Evolutionary conservation across 2,113 vertebrate species (phyloP).

Genomic region (Misgurnus anguillicaudatus): DNA sequence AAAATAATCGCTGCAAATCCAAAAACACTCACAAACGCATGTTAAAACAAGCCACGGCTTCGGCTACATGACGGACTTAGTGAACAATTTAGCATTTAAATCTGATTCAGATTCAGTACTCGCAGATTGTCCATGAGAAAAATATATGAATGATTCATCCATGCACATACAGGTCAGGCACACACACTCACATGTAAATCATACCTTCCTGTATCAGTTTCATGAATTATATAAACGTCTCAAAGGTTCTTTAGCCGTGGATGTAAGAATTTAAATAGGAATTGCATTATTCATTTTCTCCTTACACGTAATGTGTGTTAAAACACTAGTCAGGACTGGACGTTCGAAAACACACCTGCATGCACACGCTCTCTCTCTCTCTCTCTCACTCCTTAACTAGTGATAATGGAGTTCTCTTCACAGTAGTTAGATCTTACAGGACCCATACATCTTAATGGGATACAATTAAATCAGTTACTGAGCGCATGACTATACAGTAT

Average conservation of each 20-base stretch:
- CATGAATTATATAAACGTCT: slow-evolving; percentile 73
- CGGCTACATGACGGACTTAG: neutral
- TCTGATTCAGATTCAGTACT: neutral
- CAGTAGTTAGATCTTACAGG: neutral
- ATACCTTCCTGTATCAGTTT: slow-evolving; percentile 65
- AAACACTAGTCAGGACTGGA: slow-evolving; percentile 56
- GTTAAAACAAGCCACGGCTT: slow-evolving; percentile 35
- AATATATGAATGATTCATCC: slow-evolving; percentile 19
- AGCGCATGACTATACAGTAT: neutral
- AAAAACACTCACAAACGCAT: slow-evolving; percentile 30
- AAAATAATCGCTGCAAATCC: slow-evolving; percentile 63
- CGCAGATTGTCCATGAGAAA: slow-evolving; percentile 13
- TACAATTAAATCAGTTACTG: neutral
- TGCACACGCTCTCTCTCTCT: neutral
- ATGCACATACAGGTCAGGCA: slow-evolving; percentile 13
- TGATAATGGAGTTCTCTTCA: neutral
- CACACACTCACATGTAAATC: slow-evolving; percentile 59
- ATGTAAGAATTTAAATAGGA: slow-evolving; percentile 73
- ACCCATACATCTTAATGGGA: no score
- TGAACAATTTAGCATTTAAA: slow-evolving; percentile 28
- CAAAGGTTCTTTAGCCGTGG: slow-evolving; percentile 70
- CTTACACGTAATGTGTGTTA: slow-evolving; percentile 40
- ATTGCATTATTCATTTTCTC: slow-evolving; percentile 72
- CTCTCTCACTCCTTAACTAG: neutral
- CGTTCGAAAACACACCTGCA: slow-evolving; percentile 44